Base-by-base conservation (phyloP, 2,797 vertebrate genomes). In the Phalloptychus januarius region DNA sequence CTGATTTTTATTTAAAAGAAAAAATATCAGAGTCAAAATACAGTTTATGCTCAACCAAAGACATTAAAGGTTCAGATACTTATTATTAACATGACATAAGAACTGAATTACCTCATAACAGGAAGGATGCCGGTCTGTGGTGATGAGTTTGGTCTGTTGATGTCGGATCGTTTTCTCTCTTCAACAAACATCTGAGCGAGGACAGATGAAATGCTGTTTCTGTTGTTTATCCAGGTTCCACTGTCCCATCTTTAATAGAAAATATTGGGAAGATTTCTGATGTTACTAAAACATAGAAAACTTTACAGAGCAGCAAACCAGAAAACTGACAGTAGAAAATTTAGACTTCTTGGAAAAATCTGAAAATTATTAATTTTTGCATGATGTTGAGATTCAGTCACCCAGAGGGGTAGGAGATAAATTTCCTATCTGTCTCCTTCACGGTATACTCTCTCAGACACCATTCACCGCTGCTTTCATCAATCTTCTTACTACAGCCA, bases 111-210 rank as follows among this genome's bases (percentile, higher is more conserved):
- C 91, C 88, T 89, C 2, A 94, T 0, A 6, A 40, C 18, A 0
- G 90, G 88, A 11, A 92, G 0, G 7, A 87, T 15, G 40, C 87
- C 84, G 71, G 85, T 88, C 31, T 46, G 50, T 25, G 78, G 78
- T 23, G 78, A 74, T 2, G 40, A 48, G 44, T 44, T 80, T 7
- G 82, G 31, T 58, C 23, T 12, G 20, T 75, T 0, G 0, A 76
- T 91, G 78, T 93, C 91, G 0, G 92, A 94, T 7, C 91, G 28
- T 7, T 28, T 1, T 48, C 1, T 48, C 16, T 0, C 16, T 13
- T 44, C 44, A 44, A 13, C 0, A 44, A 4, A 44, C 0, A 48
- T 46, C 4, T 0, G 0, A 48, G 3, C 3, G 44, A 4, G 0
- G 12, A 0, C 16, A 0, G 16, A 48, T 6, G 46, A 18, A 48